phyloP scores from a whole-genome alignment of 1,140 invertebrate species.

The Cardiocondyla obscurior region DNA sequence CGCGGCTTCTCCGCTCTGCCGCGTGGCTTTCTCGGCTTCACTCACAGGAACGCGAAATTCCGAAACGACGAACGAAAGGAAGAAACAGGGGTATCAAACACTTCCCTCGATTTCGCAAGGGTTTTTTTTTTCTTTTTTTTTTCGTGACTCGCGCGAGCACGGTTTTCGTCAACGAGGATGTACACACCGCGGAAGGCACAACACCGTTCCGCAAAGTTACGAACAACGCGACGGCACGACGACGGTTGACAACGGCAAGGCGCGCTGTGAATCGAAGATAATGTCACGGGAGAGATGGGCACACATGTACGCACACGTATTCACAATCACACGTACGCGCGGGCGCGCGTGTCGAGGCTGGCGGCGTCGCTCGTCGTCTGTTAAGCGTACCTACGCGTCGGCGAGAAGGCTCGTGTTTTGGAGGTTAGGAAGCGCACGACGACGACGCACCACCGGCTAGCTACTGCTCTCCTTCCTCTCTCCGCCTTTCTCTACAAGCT shows the following conservation, averaged over 20 bases:
- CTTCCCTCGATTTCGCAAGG: no score
- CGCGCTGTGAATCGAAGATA: conserved; percentile 47
- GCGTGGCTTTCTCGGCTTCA: background rate
- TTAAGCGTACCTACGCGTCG: background rate
- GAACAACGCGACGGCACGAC: background rate
- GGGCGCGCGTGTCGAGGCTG: conserved; percentile 30
- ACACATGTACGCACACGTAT: background rate
- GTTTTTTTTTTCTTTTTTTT: no score
- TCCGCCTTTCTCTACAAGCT: conserved; percentile 47
- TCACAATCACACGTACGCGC: background rate
- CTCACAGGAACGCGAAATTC: background rate
- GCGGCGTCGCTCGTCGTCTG: conserved; percentile 38
- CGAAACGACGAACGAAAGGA: background rate
- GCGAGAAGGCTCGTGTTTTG: conserved; percentile 46
- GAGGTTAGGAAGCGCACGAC: conserved; percentile 65
- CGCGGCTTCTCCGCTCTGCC: background rate
- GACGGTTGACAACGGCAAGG: background rate
- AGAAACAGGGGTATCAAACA: no score
- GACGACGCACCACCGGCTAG: conserved; percentile 56
- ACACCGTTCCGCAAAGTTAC: background rate
- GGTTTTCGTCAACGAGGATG: background rate
- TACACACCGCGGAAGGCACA: background rate
- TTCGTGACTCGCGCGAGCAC: no score
- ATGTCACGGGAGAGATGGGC: conserved; percentile 34
- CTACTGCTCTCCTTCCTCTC: conserved; percentile 52